phyloP scores from a whole-genome alignment of 2,113 vertebrate species.

The Cephalophus harveyi region DNA sequence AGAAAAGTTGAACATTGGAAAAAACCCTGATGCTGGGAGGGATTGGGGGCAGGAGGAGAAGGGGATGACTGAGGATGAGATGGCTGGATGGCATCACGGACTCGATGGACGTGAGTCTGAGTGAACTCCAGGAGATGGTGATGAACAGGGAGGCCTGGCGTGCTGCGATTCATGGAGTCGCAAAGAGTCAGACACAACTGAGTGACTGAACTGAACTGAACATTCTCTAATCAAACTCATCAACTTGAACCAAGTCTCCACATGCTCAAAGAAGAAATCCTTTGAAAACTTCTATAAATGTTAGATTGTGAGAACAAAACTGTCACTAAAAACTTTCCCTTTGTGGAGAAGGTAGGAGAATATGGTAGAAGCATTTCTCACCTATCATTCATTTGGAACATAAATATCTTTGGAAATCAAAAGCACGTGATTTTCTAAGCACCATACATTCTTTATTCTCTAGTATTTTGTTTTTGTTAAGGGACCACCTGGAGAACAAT shows the following conservation, averaged over 20 bases:
- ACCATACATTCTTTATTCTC: not conserved
- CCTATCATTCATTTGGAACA: slow-evolving; percentile 14
- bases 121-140: too few species aligned
- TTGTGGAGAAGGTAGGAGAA: not conserved
- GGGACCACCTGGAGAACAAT: not conserved
- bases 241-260: not conserved
- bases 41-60: too few species aligned
- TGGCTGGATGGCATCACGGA: too few species aligned
- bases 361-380: not conserved
- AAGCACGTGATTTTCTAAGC: not conserved
- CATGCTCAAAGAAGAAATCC: not conserved
- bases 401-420: slow-evolving; percentile 32
- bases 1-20: too few species aligned
- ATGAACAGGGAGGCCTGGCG: too few species aligned
- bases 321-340: not conserved
- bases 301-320: not conserved
- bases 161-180: too few species aligned
- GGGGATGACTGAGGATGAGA: too few species aligned
- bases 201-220: not conserved
- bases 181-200: too few species aligned
- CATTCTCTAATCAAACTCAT: not conserved
- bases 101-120: too few species aligned
- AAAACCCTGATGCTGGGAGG: too few species aligned
- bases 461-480: slow-evolving; percentile 5
- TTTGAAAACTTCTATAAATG: not conserved